A percentile compares a stretch with the other conserved stretches of the same genome.
phyloP scores from a whole-genome alignment of 1,140 invertebrate species.

The Listronotus oregonensis region DNA sequence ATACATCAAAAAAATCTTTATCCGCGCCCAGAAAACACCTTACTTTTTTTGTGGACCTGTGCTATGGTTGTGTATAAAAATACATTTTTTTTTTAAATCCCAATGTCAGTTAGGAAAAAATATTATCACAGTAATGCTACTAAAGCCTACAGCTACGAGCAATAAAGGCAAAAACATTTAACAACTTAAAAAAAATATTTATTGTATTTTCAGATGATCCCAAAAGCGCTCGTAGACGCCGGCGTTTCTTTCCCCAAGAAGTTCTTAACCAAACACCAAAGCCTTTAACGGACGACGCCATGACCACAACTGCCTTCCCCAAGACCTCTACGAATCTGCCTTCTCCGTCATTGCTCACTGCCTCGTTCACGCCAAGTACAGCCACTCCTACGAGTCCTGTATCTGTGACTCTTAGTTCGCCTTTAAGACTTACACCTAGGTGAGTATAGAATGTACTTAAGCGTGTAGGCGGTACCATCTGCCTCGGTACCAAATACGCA shows the following conservation, averaged over 20 bases:
- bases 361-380: slow-evolving; percentile 34
- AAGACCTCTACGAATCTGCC: slow-evolving; percentile 17
- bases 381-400: slow-evolving; percentile 14
- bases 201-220: slow-evolving; percentile 54
- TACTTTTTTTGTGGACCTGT: too few species aligned
- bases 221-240: slow-evolving; percentile 52
- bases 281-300: slow-evolving; percentile 37
- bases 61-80: too few species aligned
- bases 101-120: too few species aligned
- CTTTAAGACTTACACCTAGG: slow-evolving; percentile 1
- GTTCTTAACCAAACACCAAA: slow-evolving; percentile 39
- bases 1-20: too few species aligned
- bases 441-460: neutral
- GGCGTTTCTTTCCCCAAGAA: slow-evolving; percentile 58
- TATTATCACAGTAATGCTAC: too few species aligned
- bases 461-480: too few species aligned
- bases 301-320: slow-evolving; percentile 42
- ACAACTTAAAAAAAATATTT: slow-evolving; percentile 2
- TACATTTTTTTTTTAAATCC: too few species aligned
- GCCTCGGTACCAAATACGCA: too few species aligned
- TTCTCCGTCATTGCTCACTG: slow-evolving; percentile 41
- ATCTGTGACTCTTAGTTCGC: slow-evolving; percentile 1
- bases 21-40: too few species aligned
- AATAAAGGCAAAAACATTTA: too few species aligned
- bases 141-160: too few species aligned